These are phyloP conservation scores for Pararge aegeria DNA, from an alignment of 1,140 invertebrate species.

Conservation along the genomic window DNA sequence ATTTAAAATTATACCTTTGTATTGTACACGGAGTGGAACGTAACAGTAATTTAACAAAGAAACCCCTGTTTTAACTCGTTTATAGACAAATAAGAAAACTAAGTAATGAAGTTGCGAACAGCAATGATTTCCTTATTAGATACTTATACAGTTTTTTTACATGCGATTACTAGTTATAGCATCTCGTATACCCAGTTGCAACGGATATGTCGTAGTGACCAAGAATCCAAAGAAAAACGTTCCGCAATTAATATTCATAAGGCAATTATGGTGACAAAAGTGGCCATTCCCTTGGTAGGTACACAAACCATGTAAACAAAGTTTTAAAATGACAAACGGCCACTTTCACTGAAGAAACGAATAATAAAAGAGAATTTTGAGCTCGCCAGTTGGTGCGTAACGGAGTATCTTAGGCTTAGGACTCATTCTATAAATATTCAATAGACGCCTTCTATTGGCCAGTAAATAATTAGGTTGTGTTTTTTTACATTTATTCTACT, in stretches of 20 bases:
- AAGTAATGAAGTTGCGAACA: too few species aligned
- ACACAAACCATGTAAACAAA: constrained; percentile 55
- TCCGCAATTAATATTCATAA: constrained; percentile 37
- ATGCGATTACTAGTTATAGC: too few species aligned
- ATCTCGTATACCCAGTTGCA: not conserved
- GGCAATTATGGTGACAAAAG: constrained; percentile 35
- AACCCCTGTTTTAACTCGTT: too few species aligned
- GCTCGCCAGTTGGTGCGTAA: constrained; percentile 28
- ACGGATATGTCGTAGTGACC: constrained; percentile 8
- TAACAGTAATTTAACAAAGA: too few species aligned
- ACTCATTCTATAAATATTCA: not conserved
- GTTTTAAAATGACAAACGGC: constrained; percentile 44
- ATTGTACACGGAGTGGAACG: too few species aligned
- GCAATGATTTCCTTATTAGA: constrained; percentile 3
- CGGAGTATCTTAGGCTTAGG: not conserved
- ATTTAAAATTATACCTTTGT: too few species aligned
- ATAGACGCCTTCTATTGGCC: not conserved
- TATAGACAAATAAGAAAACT: too few species aligned
- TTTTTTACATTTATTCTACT: too few species aligned
- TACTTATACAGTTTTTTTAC: not conserved
- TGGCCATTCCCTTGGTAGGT: constrained; percentile 34
- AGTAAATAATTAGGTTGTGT: too few species aligned
- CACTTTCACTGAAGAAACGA: constrained; percentile 55
- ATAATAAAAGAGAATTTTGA: constrained; percentile 42
- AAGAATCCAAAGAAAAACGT: constrained; percentile 18